Evolutionary conservation across 2,797 vertebrate species (phyloP).

Genomic region (Holocentrus rufus): DNA sequence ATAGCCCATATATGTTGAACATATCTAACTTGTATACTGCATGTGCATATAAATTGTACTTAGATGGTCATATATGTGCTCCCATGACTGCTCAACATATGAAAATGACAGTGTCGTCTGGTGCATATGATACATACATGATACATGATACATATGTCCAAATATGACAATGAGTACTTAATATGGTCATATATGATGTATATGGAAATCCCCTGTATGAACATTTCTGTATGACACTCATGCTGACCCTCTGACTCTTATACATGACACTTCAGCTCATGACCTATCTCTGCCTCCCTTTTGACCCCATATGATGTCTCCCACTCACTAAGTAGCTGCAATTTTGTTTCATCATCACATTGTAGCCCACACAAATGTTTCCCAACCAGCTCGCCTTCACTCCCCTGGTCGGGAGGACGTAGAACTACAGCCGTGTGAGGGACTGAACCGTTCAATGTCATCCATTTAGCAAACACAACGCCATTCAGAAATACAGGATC

Average conservation of each 20-base stretch:
- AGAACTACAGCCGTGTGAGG: conserved; percentile 9
- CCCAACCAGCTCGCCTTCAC: conserved; percentile 14
- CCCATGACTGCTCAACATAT: too few species aligned
- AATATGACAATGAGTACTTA: too few species aligned
- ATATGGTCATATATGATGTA: too few species aligned
- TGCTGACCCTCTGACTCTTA: conserved; percentile 41
- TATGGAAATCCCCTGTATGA: too few species aligned
- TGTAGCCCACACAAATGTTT: conserved; percentile 20
- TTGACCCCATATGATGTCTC: conserved; percentile 5
- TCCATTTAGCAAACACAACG: conserved; percentile 59
- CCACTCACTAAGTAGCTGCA: neutral
- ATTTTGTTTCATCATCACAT: conserved; percentile 31
- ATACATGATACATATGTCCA: too few species aligned
- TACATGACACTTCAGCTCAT: conserved; percentile 8
- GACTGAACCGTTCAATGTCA: conserved; percentile 45
- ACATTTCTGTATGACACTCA: neutral
- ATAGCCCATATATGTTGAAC: too few species aligned
- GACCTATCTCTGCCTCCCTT: conserved; percentile 37
- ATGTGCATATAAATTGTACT: too few species aligned
- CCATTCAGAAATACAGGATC: conserved; percentile 63
- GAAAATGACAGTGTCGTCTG: too few species aligned
- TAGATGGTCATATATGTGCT: too few species aligned
- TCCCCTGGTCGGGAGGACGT: conserved; percentile 17
- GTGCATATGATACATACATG: too few species aligned
- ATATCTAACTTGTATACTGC: too few species aligned